Evolutionary conservation across 2,888 invertebrate genomes (phyloP).

Genomic region (Icerya purchasi): DNA sequence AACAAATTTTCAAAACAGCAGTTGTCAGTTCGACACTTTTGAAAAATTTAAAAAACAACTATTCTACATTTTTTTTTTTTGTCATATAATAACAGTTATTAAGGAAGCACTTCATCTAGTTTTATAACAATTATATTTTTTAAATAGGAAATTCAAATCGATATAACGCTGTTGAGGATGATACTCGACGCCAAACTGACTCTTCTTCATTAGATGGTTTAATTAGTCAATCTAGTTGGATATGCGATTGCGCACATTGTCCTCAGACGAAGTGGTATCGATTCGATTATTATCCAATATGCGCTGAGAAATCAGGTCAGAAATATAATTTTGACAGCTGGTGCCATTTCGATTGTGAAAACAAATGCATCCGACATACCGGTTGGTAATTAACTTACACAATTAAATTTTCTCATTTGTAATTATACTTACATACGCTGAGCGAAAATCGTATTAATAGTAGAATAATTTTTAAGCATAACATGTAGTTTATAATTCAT

Average conservation of each 20-base stretch:
- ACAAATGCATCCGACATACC: conserved; percentile 14
- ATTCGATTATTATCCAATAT: conserved; percentile 16
- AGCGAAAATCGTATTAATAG: not conserved
- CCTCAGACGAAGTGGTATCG: conserved; percentile 6
- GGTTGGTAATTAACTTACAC: conserved; percentile 8
- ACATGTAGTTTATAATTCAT: not conserved
- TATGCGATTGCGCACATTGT: conserved; percentile 12
- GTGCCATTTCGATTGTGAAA: conserved; percentile 16
- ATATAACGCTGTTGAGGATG: not conserved
- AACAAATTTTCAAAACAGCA: no score
- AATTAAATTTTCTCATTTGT: not conserved
- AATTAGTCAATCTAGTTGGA: conserved; percentile 9
- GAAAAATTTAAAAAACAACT: no score
- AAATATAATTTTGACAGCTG: conserved; percentile 14
- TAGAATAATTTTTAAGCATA: not conserved
- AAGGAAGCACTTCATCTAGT: not conserved
- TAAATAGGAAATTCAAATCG: not conserved
- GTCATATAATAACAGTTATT: not conserved
- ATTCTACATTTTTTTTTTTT: no score
- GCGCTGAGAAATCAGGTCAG: conserved; percentile 14
- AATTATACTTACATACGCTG: not conserved
- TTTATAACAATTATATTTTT: not conserved
- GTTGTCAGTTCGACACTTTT: no score
- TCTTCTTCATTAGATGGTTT: no score
- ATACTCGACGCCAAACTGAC: not conserved